Base-by-base conservation (phyloP, 2,113 vertebrate species). In the Amphiprion ocellaris region DNA sequence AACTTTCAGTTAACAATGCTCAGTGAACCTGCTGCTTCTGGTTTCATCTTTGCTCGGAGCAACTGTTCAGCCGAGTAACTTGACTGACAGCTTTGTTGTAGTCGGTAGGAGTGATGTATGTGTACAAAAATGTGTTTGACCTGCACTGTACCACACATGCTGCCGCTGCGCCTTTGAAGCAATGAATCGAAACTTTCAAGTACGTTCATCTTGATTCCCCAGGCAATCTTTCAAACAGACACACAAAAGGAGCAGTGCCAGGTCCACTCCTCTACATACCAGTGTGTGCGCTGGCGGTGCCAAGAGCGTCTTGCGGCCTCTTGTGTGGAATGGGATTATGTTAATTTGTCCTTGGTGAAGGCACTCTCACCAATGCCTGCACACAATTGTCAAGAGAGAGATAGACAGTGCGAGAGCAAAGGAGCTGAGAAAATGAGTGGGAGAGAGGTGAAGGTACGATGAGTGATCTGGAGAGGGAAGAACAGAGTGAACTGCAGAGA, bases 311-410 rank as follows among this genome's bases (percentile, higher is more conserved):
- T 82, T 63, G 72, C 37, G 19, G 73, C 61, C 85, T 85, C 85
- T 90, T 75, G 82, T 90, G 79, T 91, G 67, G 84, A 89, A 88
- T 87, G 74, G 86, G 82, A 90, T 93, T 92, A 87, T 92, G 87
- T 66, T 83, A 69, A 90, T 92, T 68, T 86, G 74, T 83, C 85
- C 71, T 79, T 69, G 75, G 69, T 85, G 71, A 12, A 79, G 83
- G 69, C 62, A n/a, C 79, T 84, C 75, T 83, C 79, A 71, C 75
- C 72, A 71, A 79, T 52, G 74, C 79, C 81, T 74, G 73, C 67
- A 47, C 37, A 26, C 69, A 37, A 83, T 75, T 80, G 69, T 83
- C 55, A 69, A 50, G 69, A 74, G 69, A 74, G 78, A 81, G 59
- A 69, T 56, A 54, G 76, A 74, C 53, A 71, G 55, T 15, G 44